Percentiles rank a stretch among this genome's conserved stretches.
Evolutionary conservation across 2,888 invertebrate genomes (phyloP).

Genomic region (Aspidapion aeneum): DNA sequence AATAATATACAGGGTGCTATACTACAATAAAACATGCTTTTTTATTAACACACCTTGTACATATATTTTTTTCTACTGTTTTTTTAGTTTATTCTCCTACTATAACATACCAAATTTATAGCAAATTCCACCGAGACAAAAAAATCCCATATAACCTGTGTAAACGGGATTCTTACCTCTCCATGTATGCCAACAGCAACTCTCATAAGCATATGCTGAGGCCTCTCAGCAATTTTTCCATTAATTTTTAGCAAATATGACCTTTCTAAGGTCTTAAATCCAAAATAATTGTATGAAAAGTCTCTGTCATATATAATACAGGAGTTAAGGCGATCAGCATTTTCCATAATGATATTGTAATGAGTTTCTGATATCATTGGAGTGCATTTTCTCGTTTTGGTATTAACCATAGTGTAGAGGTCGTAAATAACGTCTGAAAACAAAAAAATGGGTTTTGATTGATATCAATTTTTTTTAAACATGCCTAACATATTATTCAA

Average conservation of each 20-base stretch:
- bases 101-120: too few species aligned
- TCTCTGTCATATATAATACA: constrained; percentile 97
- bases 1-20: too few species aligned
- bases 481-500: not conserved
- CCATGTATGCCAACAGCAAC: constrained; percentile 93
- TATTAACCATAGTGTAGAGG: constrained; percentile 73
- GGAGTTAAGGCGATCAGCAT: constrained; percentile 89
- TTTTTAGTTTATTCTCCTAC: too few species aligned
- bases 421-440: constrained; percentile 86
- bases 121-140: too few species aligned
- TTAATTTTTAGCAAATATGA: constrained; percentile 92
- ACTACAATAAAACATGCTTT: too few species aligned
- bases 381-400: constrained; percentile 63
- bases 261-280: constrained; percentile 96
- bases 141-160: too few species aligned
- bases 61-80: too few species aligned
- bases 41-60: too few species aligned
- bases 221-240: constrained; percentile 91
- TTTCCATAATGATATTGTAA: constrained; percentile 75
- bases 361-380: constrained; percentile 88
- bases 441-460: constrained; percentile 15
- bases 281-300: constrained; percentile 96
- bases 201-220: constrained; percentile 98
- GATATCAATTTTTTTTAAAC: too few species aligned
- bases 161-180: too few species aligned